Evolutionary conservation across 1,140 invertebrate genomes (phyloP), one percentile per base, ranked within the genome.

Genomic region (Portunus trituberculatus): DNA sequence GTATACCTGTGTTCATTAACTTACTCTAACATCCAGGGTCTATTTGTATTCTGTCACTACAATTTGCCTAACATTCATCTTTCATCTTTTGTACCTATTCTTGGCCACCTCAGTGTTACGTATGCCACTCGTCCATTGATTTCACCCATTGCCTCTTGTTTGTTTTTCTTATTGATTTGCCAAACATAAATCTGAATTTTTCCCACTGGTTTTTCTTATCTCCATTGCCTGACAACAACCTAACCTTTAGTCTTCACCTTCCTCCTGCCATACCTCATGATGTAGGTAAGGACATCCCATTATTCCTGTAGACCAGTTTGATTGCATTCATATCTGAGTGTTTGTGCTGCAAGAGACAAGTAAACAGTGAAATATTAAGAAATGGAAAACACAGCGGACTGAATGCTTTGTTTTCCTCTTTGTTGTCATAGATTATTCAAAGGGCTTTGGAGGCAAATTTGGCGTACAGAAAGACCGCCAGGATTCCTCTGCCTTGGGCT

Each of bases 371-470:
- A 76, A 76, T n/a, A 76, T n/a, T n/a, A n/a, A n/a, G 20, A 76
- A n/a, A 7, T 76, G 67, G n/a, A 76, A 76, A 76, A n/a, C 67
- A 76, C 67, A 76, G n/a, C 12, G 12, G 67, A 76, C 67, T 76
- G 20, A 76, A 76, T n/a, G 67, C 25, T 89, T 4, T 82, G 29
- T 82, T 45, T 93, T 91, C 48, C 90, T 86, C 29, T 45, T 59
- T 28, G 29, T 59, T 88, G 46, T 67, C 92, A 91, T 87, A 98
- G 98, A 98, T 97, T 98, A 98, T 97, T 97, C 97, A 87, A 97
- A 98, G 96, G 98, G 98, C n/a, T 99, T 98, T 97, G 98, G 98
- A 59, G 98, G 98, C 3, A 98, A 99, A 97, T 99, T 98, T 97
- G 98, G 98, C 59, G 98, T 99, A 39, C 98, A 99, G 96, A 97